Conservation (phyloP, 2,888 invertebrate genomes). For the Sericinus montela region DNA sequence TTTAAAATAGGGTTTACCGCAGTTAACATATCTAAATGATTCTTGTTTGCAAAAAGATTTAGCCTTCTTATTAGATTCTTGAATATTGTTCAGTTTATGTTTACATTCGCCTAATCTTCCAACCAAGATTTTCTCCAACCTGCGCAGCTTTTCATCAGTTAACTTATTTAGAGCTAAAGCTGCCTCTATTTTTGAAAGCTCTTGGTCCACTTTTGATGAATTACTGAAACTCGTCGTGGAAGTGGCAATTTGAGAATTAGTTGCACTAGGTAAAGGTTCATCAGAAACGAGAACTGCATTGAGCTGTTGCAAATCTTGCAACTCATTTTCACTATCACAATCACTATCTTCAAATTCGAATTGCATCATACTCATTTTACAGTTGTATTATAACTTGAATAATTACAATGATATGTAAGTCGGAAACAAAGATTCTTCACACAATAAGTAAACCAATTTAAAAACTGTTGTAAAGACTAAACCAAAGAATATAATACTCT, state of each 20-base stretch:
- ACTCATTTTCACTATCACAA: slow-evolving; percentile 38
- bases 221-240: slow-evolving; percentile 17
- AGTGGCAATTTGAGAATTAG: slow-evolving; percentile 21
- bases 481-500: too few relatives aligned
- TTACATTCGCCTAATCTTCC: slow-evolving; percentile 51
- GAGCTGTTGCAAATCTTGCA: slow-evolving; percentile 36
- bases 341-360: slow-evolving; percentile 27
- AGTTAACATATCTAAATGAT: slow-evolving; percentile 45
- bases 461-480: too few relatives aligned
- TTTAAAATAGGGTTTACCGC: slow-evolving; percentile 84
- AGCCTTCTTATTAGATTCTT: slow-evolving; percentile 21
- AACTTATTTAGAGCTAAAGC: slow-evolving; percentile 57
- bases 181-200: slow-evolving; percentile 37
- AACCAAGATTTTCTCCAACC: slow-evolving; percentile 47
- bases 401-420: too few relatives aligned
- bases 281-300: slow-evolving; percentile 35
- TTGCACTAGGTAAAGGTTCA: slow-evolving; percentile 23
- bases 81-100: slow-evolving; percentile 37
- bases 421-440: too few relatives aligned
- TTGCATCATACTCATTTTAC: slow-evolving; percentile 22
- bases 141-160: slow-evolving; percentile 46
- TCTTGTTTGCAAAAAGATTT: slow-evolving; percentile 26
- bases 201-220: slow-evolving; percentile 21
- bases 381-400: not conserved
- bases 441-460: too few relatives aligned